phyloP scores from a whole-genome alignment of 2,113 vertebrate species.

The Oryzias woworae region DNA sequence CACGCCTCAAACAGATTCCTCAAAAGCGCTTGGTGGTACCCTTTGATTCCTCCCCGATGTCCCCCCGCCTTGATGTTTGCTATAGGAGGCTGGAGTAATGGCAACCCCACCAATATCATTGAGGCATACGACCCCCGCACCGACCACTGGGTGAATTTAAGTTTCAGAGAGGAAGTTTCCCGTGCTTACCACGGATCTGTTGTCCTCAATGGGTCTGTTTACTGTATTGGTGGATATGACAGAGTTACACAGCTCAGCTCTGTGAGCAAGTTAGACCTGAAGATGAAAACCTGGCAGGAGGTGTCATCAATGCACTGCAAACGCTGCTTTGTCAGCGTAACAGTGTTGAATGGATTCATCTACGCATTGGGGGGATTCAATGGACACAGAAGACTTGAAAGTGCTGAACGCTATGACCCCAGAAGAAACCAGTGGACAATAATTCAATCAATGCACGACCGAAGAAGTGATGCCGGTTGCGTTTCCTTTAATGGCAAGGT shows the following conservation, averaged over 20 bases:
- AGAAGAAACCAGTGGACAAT: slow-evolving; percentile 41
- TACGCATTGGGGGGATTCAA: slow-evolving; percentile 42
- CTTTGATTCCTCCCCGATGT: slow-evolving; percentile 20
- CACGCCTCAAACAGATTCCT: background rate
- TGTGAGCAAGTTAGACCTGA: slow-evolving; percentile 30
- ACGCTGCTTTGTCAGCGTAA: slow-evolving; percentile 29
- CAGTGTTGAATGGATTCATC: slow-evolving; percentile 35
- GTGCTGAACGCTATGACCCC: slow-evolving; percentile 32
- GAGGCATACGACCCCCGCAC: slow-evolving; percentile 24
- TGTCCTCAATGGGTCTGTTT: slow-evolving; percentile 34
- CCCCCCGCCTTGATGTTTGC: slow-evolving; percentile 31
- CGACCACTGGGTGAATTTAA: slow-evolving; percentile 17
- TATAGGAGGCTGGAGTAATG: slow-evolving; percentile 20
- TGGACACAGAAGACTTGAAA: slow-evolving; percentile 2
- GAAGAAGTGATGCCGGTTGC: slow-evolving; percentile 44
- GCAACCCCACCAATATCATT: background rate
- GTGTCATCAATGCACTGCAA: slow-evolving; percentile 29
- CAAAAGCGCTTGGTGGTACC: background rate
- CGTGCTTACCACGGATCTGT: slow-evolving; percentile 23
- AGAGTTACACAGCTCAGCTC: background rate
- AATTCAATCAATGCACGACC: slow-evolving; percentile 27
- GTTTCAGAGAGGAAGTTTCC: background rate
- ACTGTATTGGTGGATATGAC: slow-evolving; percentile 39
- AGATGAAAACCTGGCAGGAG: slow-evolving; percentile 25
- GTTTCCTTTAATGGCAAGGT: slow-evolving; percentile 80